A percentile compares a stretch with the other conserved stretches of the same genome.
Evolutionary conservation across 1,140 invertebrate genomes (phyloP).

Genomic region (Musca vetustissima): DNA sequence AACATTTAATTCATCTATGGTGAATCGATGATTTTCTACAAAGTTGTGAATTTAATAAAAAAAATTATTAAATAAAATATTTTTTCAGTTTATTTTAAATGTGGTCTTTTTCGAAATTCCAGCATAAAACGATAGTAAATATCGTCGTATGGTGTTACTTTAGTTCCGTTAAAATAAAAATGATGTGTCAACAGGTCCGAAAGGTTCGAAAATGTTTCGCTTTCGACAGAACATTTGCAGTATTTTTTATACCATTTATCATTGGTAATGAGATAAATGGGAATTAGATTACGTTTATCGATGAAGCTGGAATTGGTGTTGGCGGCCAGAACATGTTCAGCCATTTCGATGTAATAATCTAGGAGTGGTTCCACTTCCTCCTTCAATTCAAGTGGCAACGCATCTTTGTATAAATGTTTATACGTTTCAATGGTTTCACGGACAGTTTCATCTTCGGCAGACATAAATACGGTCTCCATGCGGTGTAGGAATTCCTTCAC

Average conservation of each 20-base stretch:
- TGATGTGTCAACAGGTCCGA: too few species aligned
- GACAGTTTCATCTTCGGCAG: conserved; percentile 18
- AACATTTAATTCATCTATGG: too few species aligned
- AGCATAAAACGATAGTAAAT: conserved; percentile 26
- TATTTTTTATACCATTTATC: conserved; percentile 24
- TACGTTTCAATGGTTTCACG: conserved; percentile 15
- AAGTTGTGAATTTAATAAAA: too few species aligned
- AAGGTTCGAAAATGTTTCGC: too few species aligned
- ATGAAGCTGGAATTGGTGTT: background rate
- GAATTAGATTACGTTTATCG: conserved; percentile 23
- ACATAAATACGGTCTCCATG: conserved; percentile 18
- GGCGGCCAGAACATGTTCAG: background rate
- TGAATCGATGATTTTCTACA: too few species aligned
- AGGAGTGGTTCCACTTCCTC: conserved; percentile 1
- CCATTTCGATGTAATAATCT: conserved; percentile 13
- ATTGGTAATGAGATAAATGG: conserved; percentile 23
- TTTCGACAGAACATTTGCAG: conserved; percentile 6
- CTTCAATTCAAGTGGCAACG: background rate
- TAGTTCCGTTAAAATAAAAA: too few species aligned
- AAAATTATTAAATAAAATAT: too few species aligned
- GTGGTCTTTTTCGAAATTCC: conserved; percentile 10
- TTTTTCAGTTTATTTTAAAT: background rate
- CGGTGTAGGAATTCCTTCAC: conserved; percentile 12
- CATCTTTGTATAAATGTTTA: conserved; percentile 6
- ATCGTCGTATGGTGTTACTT: conserved; percentile 28